These are phyloP conservation scores for Myotis daubentonii DNA, from an alignment of 2,797 vertebrate species.

Conservation along the genomic window DNA sequence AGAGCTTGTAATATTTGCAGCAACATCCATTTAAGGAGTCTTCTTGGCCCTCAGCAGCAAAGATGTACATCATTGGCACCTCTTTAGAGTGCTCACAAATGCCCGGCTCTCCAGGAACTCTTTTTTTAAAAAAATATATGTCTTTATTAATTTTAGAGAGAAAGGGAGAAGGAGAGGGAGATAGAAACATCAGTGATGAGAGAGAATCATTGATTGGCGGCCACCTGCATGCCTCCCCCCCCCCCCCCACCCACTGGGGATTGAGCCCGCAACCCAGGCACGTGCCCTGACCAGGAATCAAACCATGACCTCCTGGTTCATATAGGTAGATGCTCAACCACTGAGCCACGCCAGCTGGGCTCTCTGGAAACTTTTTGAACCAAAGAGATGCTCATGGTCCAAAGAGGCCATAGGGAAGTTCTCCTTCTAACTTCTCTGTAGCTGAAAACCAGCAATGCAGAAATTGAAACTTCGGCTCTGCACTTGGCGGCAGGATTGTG, in stretches of 20 bases:
- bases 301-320: too few relatives aligned
- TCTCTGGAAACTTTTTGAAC: slow-evolving; percentile 53
- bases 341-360: background rate
- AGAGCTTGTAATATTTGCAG: slow-evolving; percentile 36
- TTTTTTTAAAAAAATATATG: background rate
- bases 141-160: too few relatives aligned
- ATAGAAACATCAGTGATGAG: too few relatives aligned
- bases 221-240: too few relatives aligned
- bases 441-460: slow-evolving; percentile 64
- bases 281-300: too few relatives aligned
- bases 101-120: slow-evolving; percentile 43
- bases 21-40: slow-evolving; percentile 54
- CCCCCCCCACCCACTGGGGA: too few relatives aligned
- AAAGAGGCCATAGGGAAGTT: slow-evolving; percentile 57
- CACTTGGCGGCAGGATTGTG: slow-evolving; percentile 65
- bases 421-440: background rate
- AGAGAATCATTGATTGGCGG: too few relatives aligned
- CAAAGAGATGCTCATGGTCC: slow-evolving; percentile 42
- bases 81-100: slow-evolving; percentile 60
- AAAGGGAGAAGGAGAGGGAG: too few relatives aligned
- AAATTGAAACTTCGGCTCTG: slow-evolving; percentile 69
- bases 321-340: too few relatives aligned
- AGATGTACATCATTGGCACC: slow-evolving; percentile 54
- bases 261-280: too few relatives aligned
- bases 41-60: slow-evolving; percentile 72